A percentile compares a stretch with the other conserved stretches of the same genome.
Evolutionary conservation across 2,888 invertebrate genomes (phyloP).

Genomic region (Bombylius major): DNA sequence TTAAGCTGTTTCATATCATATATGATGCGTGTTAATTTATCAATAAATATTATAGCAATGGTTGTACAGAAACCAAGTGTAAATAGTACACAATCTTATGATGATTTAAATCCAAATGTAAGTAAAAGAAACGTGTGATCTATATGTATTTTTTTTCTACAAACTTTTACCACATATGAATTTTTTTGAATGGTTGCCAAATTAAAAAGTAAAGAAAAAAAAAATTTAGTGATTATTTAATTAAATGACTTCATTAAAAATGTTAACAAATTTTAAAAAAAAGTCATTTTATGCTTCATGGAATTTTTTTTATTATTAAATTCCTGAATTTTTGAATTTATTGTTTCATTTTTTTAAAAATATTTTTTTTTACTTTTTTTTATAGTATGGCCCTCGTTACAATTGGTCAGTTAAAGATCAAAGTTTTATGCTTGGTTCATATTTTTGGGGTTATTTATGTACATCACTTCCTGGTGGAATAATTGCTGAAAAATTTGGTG

Average conservation of each 20-base stretch:
- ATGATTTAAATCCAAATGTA: not conserved
- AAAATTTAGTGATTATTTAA: too few relatives aligned
- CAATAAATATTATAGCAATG: constrained; percentile 61
- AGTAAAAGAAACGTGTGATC: not conserved
- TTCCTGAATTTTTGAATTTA: not conserved
- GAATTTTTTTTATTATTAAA: not conserved
- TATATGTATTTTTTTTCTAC: too few relatives aligned
- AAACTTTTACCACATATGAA: not conserved
- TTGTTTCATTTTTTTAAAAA: not conserved
- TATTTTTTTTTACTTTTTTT: not conserved
- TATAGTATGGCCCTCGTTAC: constrained; percentile 39
- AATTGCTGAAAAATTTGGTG: constrained; percentile 51
- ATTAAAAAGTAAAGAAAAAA: too few relatives aligned
- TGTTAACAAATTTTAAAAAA: too few relatives aligned
- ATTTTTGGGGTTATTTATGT: constrained; percentile 56
- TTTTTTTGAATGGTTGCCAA: not conserved
- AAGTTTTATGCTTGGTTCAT: constrained; percentile 50
- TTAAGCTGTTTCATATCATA: constrained; percentile 59
- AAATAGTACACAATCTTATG: not conserved
- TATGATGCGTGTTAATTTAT: constrained; percentile 64
- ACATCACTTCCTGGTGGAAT: constrained; percentile 53
- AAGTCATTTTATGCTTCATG: too few relatives aligned
- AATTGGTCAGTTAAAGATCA: constrained; percentile 49
- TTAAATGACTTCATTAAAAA: too few relatives aligned
- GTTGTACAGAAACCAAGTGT: constrained; percentile 40